Evolutionary conservation across 92 coral and sea anemone genomes (phyloP).

Genomic region (Umimayanthus chanpuru): DNA sequence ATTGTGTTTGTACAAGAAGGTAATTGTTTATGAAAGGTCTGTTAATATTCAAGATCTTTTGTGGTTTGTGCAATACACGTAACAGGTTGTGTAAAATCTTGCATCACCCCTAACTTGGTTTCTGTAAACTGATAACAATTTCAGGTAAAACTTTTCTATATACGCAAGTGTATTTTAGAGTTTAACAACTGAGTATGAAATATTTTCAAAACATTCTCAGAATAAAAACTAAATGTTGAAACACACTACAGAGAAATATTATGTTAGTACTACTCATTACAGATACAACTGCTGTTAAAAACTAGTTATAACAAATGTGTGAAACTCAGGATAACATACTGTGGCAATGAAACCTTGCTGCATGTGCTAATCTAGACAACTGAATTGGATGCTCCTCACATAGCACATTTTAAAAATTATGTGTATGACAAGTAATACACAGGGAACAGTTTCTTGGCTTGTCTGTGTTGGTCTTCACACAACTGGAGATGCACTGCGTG

Average conservation of each 20-base stretch:
- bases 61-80: too few relatives aligned
- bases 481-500: conserved; percentile 21
- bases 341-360: background rate
- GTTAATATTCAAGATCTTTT: too few relatives aligned
- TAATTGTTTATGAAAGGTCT: too few relatives aligned
- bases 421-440: background rate
- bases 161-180: background rate
- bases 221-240: too few relatives aligned
- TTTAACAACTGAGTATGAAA: too few relatives aligned
- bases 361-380: background rate
- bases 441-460: background rate
- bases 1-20: too few relatives aligned
- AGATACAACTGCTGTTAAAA: background rate
- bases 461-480: background rate
- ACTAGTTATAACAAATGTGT: background rate
- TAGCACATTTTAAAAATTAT: background rate
- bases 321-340: background rate
- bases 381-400: background rate
- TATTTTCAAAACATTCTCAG: background rate
- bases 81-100: too few relatives aligned
- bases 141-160: background rate
- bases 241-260: background rate
- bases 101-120: too few relatives aligned
- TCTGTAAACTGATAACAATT: background rate
- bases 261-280: background rate